Percentiles rank a stretch among this genome's conserved stretches.
Evolutionary conservation across 2,888 invertebrate genomes (phyloP).

Genomic region (Drosophila paramelanica): DNA sequence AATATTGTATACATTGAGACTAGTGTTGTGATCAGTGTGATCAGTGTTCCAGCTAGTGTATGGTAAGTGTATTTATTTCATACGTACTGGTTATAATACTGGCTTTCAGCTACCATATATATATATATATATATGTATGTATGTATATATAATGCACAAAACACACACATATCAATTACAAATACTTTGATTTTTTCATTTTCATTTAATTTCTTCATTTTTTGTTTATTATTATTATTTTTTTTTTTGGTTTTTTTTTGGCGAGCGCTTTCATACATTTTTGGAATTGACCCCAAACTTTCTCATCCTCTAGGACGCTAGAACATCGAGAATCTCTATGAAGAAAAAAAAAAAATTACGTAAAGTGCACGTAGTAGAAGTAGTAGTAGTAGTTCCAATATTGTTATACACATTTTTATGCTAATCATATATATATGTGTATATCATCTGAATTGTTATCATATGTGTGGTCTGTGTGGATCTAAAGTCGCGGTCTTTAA

Average conservation of each 20-base stretch:
- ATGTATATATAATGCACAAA: background rate
- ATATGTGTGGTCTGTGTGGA: slow-evolving; percentile 26
- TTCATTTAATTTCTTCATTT: slow-evolving; percentile 4
- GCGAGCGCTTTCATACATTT: slow-evolving; percentile 82
- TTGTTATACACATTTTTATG: slow-evolving; percentile 42
- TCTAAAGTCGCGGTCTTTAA: slow-evolving; percentile 37
- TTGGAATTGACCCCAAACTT: slow-evolving; percentile 61
- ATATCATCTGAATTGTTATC: slow-evolving; percentile 5
- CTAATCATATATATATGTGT: slow-evolving; percentile 34
- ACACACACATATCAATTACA: slow-evolving; percentile 17
- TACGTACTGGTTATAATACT: slow-evolving; percentile 44
- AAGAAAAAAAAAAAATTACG: slow-evolving; percentile 21
- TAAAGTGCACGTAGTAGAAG: slow-evolving; percentile 30
- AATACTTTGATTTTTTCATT: slow-evolving; percentile 2
- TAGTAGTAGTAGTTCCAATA: slow-evolving; percentile 12
- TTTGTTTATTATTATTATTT: slow-evolving; percentile 3
- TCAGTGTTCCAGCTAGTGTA: slow-evolving; percentile 5
- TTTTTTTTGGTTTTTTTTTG: slow-evolving; percentile 28
- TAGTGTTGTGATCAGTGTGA: slow-evolving; percentile 9
- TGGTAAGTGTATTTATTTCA: slow-evolving; percentile 7
- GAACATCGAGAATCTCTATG: slow-evolving; percentile 39
- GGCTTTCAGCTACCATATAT: slow-evolving; percentile 25
- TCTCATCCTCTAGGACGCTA: slow-evolving; percentile 13
- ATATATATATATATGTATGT: too few species aligned
- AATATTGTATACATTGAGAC: slow-evolving; percentile 32